A percentile compares a stretch with the other conserved stretches of the same genome.
Evolutionary conservation across 2,888 invertebrate species (phyloP).

Genomic region (Kryphioiulus occultus): DNA sequence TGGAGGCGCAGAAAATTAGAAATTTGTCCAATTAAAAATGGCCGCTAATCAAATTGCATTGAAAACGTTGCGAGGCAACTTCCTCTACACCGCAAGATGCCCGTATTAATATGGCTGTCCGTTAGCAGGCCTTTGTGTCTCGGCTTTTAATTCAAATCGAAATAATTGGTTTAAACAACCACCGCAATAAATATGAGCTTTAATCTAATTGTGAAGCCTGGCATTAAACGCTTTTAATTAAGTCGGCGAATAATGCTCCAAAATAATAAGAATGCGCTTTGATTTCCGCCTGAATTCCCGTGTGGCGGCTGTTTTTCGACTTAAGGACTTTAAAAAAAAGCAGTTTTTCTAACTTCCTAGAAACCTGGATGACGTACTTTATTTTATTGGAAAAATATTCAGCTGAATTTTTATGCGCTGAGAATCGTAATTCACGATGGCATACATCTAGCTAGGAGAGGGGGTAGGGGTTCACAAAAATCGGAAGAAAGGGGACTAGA

Average conservation of each 20-base stretch:
- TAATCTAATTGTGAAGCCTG: conserved; percentile 23
- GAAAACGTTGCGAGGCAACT: background rate
- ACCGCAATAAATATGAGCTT: conserved; percentile 13
- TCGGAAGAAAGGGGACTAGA: no score
- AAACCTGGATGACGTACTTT: no score
- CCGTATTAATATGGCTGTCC: background rate
- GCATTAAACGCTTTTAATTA: conserved; percentile 23
- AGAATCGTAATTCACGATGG: no score
- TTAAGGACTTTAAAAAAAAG: no score
- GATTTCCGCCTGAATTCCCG: background rate
- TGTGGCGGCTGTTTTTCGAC: background rate
- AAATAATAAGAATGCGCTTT: conserved; percentile 15
- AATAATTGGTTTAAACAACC: conserved; percentile 23
- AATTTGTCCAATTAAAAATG: conserved; percentile 23
- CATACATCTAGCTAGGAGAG: no score
- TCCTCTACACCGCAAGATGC: background rate
- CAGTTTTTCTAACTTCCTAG: no score
- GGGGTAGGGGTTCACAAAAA: no score
- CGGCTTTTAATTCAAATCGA: conserved; percentile 13
- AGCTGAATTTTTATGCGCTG: no score
- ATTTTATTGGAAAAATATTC: no score
- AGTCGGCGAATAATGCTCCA: conserved; percentile 1
- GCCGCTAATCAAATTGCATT: conserved; percentile 23
- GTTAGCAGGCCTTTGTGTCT: conserved; percentile 2
- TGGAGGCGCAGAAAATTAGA: conserved; percentile 15